phyloP scores from a whole-genome alignment of 2,888 invertebrate species.

The Drosophila setosimentum region DNA sequence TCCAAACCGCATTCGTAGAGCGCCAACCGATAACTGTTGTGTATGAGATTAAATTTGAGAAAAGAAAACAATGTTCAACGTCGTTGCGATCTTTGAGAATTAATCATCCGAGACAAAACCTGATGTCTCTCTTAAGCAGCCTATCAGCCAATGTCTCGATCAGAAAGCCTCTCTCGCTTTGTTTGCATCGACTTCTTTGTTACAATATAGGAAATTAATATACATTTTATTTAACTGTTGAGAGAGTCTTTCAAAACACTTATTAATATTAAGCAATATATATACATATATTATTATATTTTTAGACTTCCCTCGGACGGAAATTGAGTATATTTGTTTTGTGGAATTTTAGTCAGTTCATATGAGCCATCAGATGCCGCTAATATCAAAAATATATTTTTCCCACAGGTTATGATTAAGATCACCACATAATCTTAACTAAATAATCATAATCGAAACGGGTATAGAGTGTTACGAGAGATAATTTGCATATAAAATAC shows the following conservation, averaged over 20 bases:
- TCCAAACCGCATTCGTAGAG: constrained; percentile 47
- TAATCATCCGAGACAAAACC: constrained; percentile 14
- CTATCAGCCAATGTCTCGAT: constrained; percentile 6
- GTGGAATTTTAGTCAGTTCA: neutral
- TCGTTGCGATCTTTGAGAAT: constrained; percentile 29
- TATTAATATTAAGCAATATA: neutral
- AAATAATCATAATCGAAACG: neutral
- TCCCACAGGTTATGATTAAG: neutral
- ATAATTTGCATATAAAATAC: constrained; percentile 37
- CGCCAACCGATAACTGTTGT: constrained; percentile 46
- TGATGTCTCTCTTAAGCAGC: constrained; percentile 1
- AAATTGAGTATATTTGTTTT: neutral
- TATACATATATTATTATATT: neutral
- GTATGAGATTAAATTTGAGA: neutral
- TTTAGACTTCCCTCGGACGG: neutral
- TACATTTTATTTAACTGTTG: neutral
- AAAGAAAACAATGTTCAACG: neutral
- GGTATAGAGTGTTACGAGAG: neutral
- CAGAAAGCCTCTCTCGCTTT: neutral
- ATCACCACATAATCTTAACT: neutral
- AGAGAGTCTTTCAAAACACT: neutral
- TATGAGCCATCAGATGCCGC: neutral
- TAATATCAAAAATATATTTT: neutral
- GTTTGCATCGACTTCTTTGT: neutral
- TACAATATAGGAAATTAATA: neutral